Conservation (phyloP, 2,113 vertebrate genomes). For the Dunckerocampus dactyliophorus region DNA sequence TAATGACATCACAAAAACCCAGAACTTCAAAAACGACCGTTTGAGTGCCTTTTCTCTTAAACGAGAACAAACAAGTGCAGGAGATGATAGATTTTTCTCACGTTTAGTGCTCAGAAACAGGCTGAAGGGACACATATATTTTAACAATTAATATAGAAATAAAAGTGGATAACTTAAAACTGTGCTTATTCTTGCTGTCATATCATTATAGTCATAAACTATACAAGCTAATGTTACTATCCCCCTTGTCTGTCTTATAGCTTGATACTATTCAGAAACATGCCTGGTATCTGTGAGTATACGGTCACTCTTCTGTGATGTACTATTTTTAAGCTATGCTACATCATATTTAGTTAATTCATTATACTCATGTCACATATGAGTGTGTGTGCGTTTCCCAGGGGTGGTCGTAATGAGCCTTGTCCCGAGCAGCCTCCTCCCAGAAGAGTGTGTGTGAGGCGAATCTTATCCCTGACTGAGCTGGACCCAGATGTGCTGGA, state of each 20-base stretch:
- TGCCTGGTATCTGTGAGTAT: conserved; percentile 90
- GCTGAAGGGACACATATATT: too few relatives aligned
- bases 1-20: too few relatives aligned
- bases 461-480: conserved; percentile 81
- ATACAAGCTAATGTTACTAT: too few relatives aligned
- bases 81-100: too few relatives aligned
- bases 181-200: too few relatives aligned
- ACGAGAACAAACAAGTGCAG: too few relatives aligned
- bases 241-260: conserved; percentile 56
- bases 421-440: conserved; percentile 82
- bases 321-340: background rate
- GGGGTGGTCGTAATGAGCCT: conserved; percentile 83
- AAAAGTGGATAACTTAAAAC: too few relatives aligned
- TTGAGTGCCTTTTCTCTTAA: too few relatives aligned
- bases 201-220: too few relatives aligned
- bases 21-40: too few relatives aligned
- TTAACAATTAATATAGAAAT: too few relatives aligned
- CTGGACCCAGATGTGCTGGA: conserved; percentile 89
- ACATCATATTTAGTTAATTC: conserved; percentile 5
- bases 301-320: background rate
- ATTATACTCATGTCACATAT: background rate
- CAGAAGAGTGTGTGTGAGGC: conserved; percentile 80
- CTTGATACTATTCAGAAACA: conserved; percentile 92
- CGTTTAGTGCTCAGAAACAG: too few relatives aligned
- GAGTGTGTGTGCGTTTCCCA: conserved; percentile 37